A percentile compares a stretch with the other conserved stretches of the same genome.
Evolutionary conservation across 2,888 invertebrate genomes (phyloP).

Genomic region (Acleris cristana): DNA sequence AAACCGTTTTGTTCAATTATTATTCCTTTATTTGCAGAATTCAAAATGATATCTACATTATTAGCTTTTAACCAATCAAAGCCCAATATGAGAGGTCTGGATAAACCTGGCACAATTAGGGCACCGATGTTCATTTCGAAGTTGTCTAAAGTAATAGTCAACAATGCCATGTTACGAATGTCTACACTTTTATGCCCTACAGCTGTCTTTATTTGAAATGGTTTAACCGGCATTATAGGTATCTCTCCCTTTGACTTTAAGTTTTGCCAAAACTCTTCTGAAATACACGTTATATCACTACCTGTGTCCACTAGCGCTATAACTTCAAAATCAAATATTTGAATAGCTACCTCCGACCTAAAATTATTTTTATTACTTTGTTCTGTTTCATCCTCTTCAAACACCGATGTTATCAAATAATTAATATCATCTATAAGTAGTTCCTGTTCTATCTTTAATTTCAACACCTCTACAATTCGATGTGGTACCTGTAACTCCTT

Average conservation of each 20-base stretch:
- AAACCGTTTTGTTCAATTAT: no score
- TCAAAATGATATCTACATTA: no score
- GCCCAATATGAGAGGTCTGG: constrained; percentile 26
- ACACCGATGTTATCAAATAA: neutral
- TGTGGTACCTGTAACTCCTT: neutral
- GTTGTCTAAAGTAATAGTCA: constrained; percentile 13
- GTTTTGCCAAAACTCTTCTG: constrained; percentile 17
- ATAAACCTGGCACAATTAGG: constrained; percentile 27
- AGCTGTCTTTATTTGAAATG: constrained; percentile 36
- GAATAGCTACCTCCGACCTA: constrained; percentile 28
- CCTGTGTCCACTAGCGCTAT: constrained; percentile 37
- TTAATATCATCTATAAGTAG: neutral
- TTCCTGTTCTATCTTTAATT: constrained; percentile 1
- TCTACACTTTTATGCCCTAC: constrained; percentile 37
- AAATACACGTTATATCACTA: constrained; percentile 40
- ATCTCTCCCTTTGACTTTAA: neutral
- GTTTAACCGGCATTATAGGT: constrained; percentile 18
- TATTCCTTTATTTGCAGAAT: no score
- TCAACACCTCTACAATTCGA: neutral
- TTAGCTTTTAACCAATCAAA: constrained; percentile 35
- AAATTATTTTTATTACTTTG: neutral
- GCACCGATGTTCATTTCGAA: neutral
- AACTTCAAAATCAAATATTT: constrained; percentile 9
- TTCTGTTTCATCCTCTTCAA: constrained; percentile 10
- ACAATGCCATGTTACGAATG: constrained; percentile 24